phyloP scores from a whole-genome alignment of 2,113 vertebrate species.

The Centropristis striata region DNA sequence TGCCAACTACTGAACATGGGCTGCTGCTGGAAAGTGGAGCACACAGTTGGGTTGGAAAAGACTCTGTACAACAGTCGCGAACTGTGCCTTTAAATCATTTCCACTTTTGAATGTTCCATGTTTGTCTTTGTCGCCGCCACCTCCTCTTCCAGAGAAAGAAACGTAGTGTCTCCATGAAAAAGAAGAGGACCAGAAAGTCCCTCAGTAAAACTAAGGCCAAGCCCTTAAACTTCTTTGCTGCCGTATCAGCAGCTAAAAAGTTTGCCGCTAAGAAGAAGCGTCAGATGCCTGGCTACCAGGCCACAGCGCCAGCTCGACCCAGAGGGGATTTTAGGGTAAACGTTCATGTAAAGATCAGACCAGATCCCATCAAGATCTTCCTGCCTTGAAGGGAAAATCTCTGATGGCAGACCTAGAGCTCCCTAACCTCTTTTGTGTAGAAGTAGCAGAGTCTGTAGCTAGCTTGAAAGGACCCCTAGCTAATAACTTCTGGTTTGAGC shows the following conservation, averaged over 20 bases:
- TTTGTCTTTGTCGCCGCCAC: slow-evolving; percentile 79
- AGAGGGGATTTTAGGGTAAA: slow-evolving; percentile 94
- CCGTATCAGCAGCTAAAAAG: slow-evolving; percentile 89
- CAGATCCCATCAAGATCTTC: slow-evolving; percentile 94
- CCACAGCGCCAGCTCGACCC: slow-evolving; percentile 87
- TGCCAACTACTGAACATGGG: slow-evolving; percentile 8
- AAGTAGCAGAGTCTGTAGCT: slow-evolving; percentile 80
- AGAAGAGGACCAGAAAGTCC: slow-evolving; percentile 94
- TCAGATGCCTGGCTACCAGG: slow-evolving; percentile 88
- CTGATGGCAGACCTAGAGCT: slow-evolving; percentile 87
- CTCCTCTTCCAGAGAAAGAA: slow-evolving; percentile 93
- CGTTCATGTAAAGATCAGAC: slow-evolving; percentile 76
- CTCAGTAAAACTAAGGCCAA: slow-evolving; percentile 90
- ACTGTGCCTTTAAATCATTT: slow-evolving; percentile 55
- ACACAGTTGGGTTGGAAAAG: slow-evolving; percentile 7
- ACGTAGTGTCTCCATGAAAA: slow-evolving; percentile 90
- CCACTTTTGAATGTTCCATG: slow-evolving; percentile 73
- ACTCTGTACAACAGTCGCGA: slow-evolving; percentile 15
- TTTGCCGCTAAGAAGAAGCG: slow-evolving; percentile 93
- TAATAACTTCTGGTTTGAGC: slow-evolving; percentile 75
- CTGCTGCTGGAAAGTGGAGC: background rate
- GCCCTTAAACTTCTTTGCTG: slow-evolving; percentile 87
- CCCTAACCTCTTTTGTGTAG: slow-evolving; percentile 86
- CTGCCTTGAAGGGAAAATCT: slow-evolving; percentile 92
- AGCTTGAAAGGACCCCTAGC: slow-evolving; percentile 74